These are phyloP conservation scores for Habroteleia sp. DNA, from an alignment of 2,888 invertebrate species.

Conservation along the genomic window DNA sequence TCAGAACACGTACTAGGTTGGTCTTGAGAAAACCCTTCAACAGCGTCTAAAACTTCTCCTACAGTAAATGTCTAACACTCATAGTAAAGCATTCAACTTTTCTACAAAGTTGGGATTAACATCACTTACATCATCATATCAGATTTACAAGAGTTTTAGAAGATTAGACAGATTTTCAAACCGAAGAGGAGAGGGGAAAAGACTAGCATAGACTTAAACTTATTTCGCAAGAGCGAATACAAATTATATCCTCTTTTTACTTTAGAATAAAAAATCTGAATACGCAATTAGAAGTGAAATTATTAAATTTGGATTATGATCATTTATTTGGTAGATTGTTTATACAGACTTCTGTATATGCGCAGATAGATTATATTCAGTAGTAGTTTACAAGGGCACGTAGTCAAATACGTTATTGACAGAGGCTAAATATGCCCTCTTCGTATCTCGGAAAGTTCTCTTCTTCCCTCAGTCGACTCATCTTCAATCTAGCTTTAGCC, in stretches of 20 bases:
- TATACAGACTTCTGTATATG: slow-evolving; percentile 15
- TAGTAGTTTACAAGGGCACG: slow-evolving; percentile 70
- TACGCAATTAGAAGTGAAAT: too few relatives aligned
- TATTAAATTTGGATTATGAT: too few relatives aligned
- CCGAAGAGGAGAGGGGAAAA: too few relatives aligned
- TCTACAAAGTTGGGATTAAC: slow-evolving; percentile 34
- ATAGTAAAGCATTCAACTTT: slow-evolving; percentile 16
- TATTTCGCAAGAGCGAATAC: too few relatives aligned
- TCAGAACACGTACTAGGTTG: slow-evolving; percentile 32
- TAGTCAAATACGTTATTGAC: slow-evolving; percentile 70
- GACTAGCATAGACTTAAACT: too few relatives aligned
- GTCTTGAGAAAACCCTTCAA: slow-evolving; percentile 11
- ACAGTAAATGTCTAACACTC: slow-evolving; percentile 29
- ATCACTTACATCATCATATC: slow-evolving; percentile 7
- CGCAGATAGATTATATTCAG: slow-evolving; percentile 70
- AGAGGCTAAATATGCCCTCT: slow-evolving; percentile 54
- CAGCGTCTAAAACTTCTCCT: slow-evolving; percentile 17
- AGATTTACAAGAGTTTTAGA: slow-evolving; percentile 33
- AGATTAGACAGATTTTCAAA: slow-evolving; percentile 25
- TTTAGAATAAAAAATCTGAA: too few relatives aligned
- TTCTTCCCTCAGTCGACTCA: slow-evolving; percentile 34
- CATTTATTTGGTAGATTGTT: too few relatives aligned
- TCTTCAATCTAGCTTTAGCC: slow-evolving; percentile 5
- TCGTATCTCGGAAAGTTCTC: slow-evolving; percentile 67
- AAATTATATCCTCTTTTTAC: too few relatives aligned